Base-by-base conservation (phyloP, 2,797 vertebrate species). In the Myotis planiceps region DNA sequence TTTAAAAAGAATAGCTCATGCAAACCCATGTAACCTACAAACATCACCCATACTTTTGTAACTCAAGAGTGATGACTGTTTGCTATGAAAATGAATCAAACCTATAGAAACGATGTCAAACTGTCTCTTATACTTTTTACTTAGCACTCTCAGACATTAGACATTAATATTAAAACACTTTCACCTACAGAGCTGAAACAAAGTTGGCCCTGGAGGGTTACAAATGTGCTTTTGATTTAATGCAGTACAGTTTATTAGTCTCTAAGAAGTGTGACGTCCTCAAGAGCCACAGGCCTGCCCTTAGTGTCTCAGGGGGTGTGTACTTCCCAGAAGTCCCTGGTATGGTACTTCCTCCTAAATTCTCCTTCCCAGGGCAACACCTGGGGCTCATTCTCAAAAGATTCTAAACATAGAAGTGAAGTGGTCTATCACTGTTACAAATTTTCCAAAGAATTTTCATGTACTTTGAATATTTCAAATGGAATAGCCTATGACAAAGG, bases 81-180 rank as follows among this genome's bases (percentile, higher is more conserved):
- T 74, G 27, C 47, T 94, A 72, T 71, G 66, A 34, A 93, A 95
- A 51, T 8, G 1, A 29, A 96, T 39, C 89, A 88, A 71, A 68
- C 2, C 74, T 14, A 91, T 0, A 37, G 3, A 94, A 93, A 34
- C 10, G n/a, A 60, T 65, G 58, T 68, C 79, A 97, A 95, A 92
- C 83, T 92, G 39, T 9, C 16, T 63, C 37, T 96, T 88, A 78
- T 16, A 68, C 83, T 87, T 79, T 80, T 69, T 29, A 85, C 45
- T 88, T 37, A 90, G 37, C n/a, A 96, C 27, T 79, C 55, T 90
- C 34, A 89, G 19, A 51, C 32, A 53, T 81, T 58, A 89, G 37
- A 32, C 23, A 96, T 94, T 93, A 94, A 92, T 85, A 94, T 91
- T 88, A 90, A 95, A 93, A 68, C 71, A 79, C 84, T 92, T 94